phyloP scores from a whole-genome alignment of 2,113 vertebrate species.

The Phoenicopterus ruber region DNA sequence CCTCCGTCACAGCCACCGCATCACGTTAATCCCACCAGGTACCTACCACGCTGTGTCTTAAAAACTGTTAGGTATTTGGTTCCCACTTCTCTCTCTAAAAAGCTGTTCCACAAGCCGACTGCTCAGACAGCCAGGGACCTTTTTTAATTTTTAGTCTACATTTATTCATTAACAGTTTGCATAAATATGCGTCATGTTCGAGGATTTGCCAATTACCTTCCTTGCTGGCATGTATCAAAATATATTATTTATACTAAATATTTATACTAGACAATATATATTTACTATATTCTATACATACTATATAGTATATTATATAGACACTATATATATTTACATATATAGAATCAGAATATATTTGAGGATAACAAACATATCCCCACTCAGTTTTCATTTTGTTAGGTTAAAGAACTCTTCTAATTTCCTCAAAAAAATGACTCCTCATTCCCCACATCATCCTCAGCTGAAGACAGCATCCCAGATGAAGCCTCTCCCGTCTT shows the following conservation, averaged over 20 bases:
- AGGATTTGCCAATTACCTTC: neutral
- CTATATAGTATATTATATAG: neutral
- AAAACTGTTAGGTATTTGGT: neutral
- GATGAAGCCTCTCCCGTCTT: neutral
- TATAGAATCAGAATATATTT: neutral
- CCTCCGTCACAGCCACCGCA: neutral
- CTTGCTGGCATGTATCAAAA: neutral
- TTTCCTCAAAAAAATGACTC: neutral
- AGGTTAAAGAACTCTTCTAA: neutral
- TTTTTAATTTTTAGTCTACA: neutral
- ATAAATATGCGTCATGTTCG: neutral
- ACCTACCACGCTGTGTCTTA: neutral
- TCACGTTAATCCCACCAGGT: neutral
- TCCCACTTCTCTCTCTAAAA: neutral
- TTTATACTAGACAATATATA: neutral
- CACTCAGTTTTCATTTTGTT: neutral
- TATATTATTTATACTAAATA: neutral
- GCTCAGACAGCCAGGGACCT: neutral
- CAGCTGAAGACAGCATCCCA: neutral
- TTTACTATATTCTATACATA: neutral
- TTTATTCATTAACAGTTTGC: neutral
- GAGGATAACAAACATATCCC: neutral
- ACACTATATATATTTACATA: neutral
- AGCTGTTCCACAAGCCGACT: neutral
- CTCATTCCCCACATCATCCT: neutral